Conservation (phyloP, 37 sponge, comb jelly and placozoan genomes). For the Bolinopsis microptera region DNA sequence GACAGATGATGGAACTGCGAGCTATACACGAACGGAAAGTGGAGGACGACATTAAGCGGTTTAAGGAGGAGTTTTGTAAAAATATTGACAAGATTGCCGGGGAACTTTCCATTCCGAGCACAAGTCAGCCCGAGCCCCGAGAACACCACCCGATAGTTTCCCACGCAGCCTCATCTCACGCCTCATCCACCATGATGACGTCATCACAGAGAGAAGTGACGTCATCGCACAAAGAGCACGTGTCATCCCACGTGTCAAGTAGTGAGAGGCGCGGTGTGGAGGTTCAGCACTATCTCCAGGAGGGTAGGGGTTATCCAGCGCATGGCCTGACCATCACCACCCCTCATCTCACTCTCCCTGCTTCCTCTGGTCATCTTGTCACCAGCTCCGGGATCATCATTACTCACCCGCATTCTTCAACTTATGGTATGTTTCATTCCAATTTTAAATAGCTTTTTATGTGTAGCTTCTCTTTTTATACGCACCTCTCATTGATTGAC, state of each 20-base stretch:
- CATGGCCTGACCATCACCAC: slow-evolving; percentile 49
- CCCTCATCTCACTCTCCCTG: slow-evolving; percentile 46
- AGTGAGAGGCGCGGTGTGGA: neutral
- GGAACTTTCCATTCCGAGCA: neutral
- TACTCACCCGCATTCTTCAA: slow-evolving; percentile 39
- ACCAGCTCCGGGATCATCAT: slow-evolving; percentile 61
- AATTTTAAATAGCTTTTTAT: neutral
- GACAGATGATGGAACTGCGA: slow-evolving; percentile 50
- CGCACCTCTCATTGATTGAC: too few relatives aligned
- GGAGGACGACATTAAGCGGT: slow-evolving; percentile 60
- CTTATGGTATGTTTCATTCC: neutral
- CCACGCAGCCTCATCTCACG: neutral
- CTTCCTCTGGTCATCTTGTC: slow-evolving; percentile 14
- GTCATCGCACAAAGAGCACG: neutral
- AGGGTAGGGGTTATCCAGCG: neutral
- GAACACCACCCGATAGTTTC: neutral
- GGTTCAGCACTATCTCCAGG: slow-evolving; percentile 24
- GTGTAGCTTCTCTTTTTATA: too few relatives aligned
- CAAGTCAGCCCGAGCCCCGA: neutral
- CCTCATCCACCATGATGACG: neutral
- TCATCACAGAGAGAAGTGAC: neutral
- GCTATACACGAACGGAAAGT: slow-evolving; percentile 4
- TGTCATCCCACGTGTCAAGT: neutral
- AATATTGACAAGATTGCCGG: slow-evolving; percentile 39
- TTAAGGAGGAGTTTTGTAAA: slow-evolving; percentile 62